phyloP scores from a whole-genome alignment of 2,113 vertebrate genomes.

The Apteryx mantelli region DNA sequence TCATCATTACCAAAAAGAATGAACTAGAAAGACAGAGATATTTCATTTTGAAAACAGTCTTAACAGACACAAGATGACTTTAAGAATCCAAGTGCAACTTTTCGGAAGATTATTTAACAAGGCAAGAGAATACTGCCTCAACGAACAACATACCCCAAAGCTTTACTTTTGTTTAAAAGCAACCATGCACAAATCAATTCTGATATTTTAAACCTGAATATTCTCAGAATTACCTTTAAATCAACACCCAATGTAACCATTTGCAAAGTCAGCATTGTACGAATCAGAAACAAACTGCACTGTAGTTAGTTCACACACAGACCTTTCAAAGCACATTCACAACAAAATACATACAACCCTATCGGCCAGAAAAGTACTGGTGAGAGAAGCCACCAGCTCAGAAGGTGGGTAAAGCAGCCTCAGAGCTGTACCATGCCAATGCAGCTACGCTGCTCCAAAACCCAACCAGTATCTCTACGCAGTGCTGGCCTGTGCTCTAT shows the following conservation, averaged over 20 bases:
- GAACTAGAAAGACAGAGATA: not conserved
- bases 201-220: not conserved
- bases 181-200: not conserved
- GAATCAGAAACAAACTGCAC: not conserved
- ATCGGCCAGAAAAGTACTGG: not conserved
- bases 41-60: not conserved
- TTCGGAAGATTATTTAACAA: not conserved
- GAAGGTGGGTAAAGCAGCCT: not conserved
- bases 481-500: not conserved
- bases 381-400: not conserved
- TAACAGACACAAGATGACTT: not conserved
- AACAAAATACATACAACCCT: not conserved
- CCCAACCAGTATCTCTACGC: not conserved
- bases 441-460: not conserved
- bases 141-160: not conserved
- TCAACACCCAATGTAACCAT: not conserved
- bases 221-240: not conserved
- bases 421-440: not conserved
- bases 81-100: not conserved
- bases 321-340: constrained; percentile 20
- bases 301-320: not conserved
- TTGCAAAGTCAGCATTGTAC: not conserved
- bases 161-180: not conserved
- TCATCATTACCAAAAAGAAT: not conserved
- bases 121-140: not conserved